phyloP scores from a whole-genome alignment of 2,888 invertebrate genomes.

The Luffia ferchaultella region DNA sequence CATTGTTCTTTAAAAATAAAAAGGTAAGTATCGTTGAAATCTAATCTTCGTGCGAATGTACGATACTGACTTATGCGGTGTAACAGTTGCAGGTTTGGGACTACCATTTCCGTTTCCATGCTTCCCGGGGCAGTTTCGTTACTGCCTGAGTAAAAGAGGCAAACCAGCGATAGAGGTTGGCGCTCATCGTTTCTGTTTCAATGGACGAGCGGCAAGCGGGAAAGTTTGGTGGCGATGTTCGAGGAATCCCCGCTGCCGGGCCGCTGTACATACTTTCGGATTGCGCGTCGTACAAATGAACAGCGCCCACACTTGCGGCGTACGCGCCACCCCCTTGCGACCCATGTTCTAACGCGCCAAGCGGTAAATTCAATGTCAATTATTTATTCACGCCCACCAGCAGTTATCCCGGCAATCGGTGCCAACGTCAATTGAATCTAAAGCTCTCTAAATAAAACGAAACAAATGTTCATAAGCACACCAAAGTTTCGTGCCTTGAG shows the following conservation, averaged over 20 bases:
- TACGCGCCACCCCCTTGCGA: conserved; percentile 51
- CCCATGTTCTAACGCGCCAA: conserved; percentile 43
- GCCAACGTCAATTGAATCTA: neutral
- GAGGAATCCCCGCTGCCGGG: conserved; percentile 54
- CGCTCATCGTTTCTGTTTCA: conserved; percentile 57
- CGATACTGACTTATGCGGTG: neutral
- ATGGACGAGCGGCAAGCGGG: conserved; percentile 56
- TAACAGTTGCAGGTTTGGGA: conserved; percentile 19
- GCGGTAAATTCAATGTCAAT: neutral
- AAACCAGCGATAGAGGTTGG: conserved; percentile 59
- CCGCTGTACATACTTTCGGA: conserved; percentile 57
- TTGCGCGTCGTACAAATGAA: conserved; percentile 58
- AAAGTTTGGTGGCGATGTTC: conserved; percentile 63
- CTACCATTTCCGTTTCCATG: conserved; percentile 57
- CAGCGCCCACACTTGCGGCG: conserved; percentile 57
- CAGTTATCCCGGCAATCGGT: neutral
- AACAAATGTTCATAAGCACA: neutral
- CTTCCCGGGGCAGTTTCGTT: conserved; percentile 56
- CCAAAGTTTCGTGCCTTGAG: conserved; percentile 48
- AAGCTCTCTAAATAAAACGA: neutral
- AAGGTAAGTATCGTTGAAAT: neutral
- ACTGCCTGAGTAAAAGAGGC: conserved; percentile 56
- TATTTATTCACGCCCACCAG: neutral
- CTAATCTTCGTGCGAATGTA: neutral
- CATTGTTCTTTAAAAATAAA: neutral